phyloP scores from a whole-genome alignment of 2,888 invertebrate genomes.

The Xestia sexstrigata region DNA sequence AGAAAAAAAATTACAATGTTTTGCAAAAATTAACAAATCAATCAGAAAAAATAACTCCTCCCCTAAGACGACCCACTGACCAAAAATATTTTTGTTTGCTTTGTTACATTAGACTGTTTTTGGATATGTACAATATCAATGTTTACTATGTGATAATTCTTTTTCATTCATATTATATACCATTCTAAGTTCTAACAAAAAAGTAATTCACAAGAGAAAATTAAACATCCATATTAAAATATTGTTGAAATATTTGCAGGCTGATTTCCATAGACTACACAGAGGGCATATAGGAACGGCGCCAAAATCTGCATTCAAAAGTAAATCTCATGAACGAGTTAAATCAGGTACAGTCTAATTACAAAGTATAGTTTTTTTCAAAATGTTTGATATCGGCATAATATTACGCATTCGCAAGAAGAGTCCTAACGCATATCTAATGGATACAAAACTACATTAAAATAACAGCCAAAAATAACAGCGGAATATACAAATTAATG shows the following conservation, averaged over 20 bases:
- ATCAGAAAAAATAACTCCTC: too few relatives aligned
- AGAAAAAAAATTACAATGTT: too few relatives aligned
- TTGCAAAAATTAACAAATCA: too few relatives aligned
- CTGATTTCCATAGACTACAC: conserved; percentile 95
- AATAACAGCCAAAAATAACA: not conserved
- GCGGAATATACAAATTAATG: not conserved
- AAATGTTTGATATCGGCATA: not conserved
- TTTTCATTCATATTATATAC: not conserved
- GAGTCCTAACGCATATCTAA: not conserved
- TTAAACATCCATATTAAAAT: not conserved
- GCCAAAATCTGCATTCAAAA: conserved; percentile 87
- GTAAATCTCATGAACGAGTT: conserved; percentile 86
- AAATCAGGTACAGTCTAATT: conserved; percentile 80
- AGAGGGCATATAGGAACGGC: conserved; percentile 96
- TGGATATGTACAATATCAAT: not conserved
- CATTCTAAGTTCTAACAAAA: not conserved
- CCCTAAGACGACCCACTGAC: too few relatives aligned
- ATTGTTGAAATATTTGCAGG: conserved; percentile 78
- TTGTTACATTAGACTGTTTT: not conserved
- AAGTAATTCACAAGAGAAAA: not conserved
- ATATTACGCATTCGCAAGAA: not conserved
- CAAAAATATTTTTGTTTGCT: conserved; percentile 53
- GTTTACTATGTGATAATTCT: not conserved
- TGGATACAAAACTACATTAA: not conserved
- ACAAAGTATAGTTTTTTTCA: not conserved